A percentile compares a stretch with the other conserved stretches of the same genome.
These are phyloP conservation scores for Hippotragus niger DNA, from an alignment of 2,113 vertebrate species.

Conservation along the genomic window DNA sequence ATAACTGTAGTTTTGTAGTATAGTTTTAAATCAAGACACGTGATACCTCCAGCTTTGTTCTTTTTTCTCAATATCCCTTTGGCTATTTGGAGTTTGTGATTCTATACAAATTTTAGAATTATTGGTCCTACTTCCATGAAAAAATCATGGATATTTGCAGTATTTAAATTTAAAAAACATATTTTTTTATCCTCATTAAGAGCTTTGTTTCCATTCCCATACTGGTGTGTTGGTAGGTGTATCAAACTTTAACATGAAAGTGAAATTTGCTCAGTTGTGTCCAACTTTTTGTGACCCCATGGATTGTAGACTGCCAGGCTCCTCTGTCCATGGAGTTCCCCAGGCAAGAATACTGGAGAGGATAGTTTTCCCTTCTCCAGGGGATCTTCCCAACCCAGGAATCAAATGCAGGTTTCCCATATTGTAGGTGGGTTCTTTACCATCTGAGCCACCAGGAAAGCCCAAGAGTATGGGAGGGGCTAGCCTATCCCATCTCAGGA, in stretches of 20 bases:
- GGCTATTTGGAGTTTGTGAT: not conserved
- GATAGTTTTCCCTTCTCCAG: not conserved
- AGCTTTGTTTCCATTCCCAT: not conserved
- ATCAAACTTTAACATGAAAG: not conserved
- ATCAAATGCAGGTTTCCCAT: not conserved
- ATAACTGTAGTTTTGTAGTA: not conserved
- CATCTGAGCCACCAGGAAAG: not conserved
- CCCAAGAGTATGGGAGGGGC: not conserved
- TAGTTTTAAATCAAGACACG: not conserved
- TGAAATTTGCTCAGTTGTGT: not conserved
- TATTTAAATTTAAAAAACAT: not conserved
- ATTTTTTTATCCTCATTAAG: not conserved
- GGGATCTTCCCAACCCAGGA: not conserved
- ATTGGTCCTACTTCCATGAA: not conserved
- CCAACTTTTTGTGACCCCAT: not conserved
- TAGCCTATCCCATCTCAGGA: not conserved
- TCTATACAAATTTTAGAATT: not conserved
- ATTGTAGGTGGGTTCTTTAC: not conserved
- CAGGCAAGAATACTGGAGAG: not conserved
- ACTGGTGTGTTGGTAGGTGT: no score
- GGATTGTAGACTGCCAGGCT: not conserved
- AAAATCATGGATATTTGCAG: not conserved
- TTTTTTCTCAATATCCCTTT: not conserved
- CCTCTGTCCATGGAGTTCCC: not conserved
- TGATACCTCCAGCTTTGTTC: not conserved